phyloP scores from a whole-genome alignment of 2,797 vertebrate species.

The Gallinago stenura region DNA sequence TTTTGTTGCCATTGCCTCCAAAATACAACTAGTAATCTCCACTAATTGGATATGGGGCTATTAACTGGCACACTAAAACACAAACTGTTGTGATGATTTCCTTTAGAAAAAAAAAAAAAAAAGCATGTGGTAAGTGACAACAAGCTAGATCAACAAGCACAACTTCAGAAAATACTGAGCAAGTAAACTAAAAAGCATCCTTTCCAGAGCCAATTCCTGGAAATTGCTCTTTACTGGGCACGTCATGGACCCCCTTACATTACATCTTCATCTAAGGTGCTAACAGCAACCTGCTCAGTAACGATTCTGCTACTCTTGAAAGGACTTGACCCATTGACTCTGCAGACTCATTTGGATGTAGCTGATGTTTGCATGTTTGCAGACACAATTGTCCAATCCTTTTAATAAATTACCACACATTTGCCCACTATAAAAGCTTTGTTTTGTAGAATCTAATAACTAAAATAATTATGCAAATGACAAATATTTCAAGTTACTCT shows the following conservation, averaged over 20 bases:
- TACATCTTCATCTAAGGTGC: not conserved
- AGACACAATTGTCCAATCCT: not conserved
- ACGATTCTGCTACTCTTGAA: not conserved
- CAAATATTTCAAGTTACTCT: not conserved
- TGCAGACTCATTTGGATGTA: not conserved
- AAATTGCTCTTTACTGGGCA: not conserved
- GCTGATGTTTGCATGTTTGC: not conserved
- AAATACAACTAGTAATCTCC: not conserved
- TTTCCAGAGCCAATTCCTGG: not conserved
- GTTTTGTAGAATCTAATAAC: not conserved
- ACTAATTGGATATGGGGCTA: not conserved
- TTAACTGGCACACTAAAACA: not conserved
- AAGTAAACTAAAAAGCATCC: not conserved
- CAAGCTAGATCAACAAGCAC: not conserved
- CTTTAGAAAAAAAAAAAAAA: not conserved
- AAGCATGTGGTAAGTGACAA: not conserved
- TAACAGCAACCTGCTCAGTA: not conserved
- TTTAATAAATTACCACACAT: not conserved
- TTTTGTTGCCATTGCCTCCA: not conserved
- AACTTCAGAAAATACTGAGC: not conserved
- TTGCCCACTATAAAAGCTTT: not conserved
- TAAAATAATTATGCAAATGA: not conserved
- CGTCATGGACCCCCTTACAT: fast-evolving
- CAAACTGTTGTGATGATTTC: not conserved
- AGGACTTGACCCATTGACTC: not conserved